Percentiles rank a stretch among this genome's conserved stretches.
Conservation (phyloP, 2,797 vertebrate species). For the Syndactyla subalaris region DNA sequence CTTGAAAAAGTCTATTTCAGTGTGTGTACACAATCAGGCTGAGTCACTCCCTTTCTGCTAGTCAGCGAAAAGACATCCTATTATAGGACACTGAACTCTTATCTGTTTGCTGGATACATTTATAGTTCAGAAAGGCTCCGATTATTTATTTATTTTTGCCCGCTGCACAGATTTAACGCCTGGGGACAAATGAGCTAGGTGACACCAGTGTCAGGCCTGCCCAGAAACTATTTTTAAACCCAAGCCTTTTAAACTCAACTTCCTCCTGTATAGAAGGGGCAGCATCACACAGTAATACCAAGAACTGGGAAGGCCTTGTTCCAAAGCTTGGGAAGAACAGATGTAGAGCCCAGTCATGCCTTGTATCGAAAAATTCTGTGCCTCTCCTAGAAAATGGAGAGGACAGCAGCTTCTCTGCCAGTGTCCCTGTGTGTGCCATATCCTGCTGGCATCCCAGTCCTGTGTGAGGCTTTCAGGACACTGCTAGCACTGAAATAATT, state of each 20-base stretch:
- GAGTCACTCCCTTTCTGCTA: slow-evolving; percentile 60
- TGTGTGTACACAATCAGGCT: slow-evolving; percentile 34
- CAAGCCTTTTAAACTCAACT: neutral
- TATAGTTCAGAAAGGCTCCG: slow-evolving; percentile 24
- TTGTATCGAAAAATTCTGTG: neutral
- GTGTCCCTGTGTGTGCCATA: accelerated
- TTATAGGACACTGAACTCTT: slow-evolving; percentile 46
- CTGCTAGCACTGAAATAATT: neutral
- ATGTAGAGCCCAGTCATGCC: neutral
- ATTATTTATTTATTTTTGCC: slow-evolving; percentile 19
- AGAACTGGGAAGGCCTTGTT: neutral
- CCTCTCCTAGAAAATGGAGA: neutral
- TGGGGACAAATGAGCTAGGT: slow-evolving; percentile 38
- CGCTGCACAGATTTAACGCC: neutral
- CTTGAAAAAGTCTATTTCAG: slow-evolving; percentile 61
- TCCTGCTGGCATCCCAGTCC: neutral
- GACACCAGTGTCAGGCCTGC: slow-evolving; percentile 45
- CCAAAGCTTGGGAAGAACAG: neutral
- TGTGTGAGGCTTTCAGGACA: accelerated
- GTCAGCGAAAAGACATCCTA: slow-evolving; percentile 52
- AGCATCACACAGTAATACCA: neutral
- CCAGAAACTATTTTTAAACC: slow-evolving; percentile 42
- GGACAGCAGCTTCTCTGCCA: neutral
- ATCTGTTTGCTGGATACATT: slow-evolving; percentile 42
- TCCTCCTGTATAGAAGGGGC: neutral